Base-by-base conservation (phyloP, 1,140 invertebrate species). In the Colletes gigas region DNA sequence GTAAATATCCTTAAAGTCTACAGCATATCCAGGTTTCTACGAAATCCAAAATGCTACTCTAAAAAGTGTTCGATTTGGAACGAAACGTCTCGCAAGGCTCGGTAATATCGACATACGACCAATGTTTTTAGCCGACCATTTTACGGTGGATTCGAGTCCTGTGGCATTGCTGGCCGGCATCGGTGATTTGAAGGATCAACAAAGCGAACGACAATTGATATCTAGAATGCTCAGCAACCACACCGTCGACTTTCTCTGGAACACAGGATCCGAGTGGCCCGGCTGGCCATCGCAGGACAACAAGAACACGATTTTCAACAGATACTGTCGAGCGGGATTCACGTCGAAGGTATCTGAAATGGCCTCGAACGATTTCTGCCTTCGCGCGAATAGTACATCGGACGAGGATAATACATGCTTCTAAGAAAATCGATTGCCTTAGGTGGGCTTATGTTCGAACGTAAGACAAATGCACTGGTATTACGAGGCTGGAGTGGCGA, bases 391-490 rank as follows among this genome's bases (percentile, higher is more conserved):
- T 1, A 14, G 12, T 41, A 9, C 4, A 17, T 44, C 10, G 21
- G 19, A 75, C 57, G 6, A 57, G 54, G 14, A 81, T 76, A 57
- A 70, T 72, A 68, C 69, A 74, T 65, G 65, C 75, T 73, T 74
- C 72, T 86, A 75, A 47, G 71, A 78, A 83, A 83, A 86, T 87
- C 69, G 63, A 86, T 81, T 71, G 52, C 70, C 60, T 77, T 79
- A 95, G 94, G 92, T 94, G 69, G 97, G 98, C 50, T 92, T 99
- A 41, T 97, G 97, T 83, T 94, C 96, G 9, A 96, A 96, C 79
- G 93, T 98, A 59, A 96, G 96, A 74, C 97, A 98, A 93, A 96
- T 98, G 92, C 96, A 98, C 88, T 98, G 98, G 97, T 97, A 96
- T 90, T 97, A 95, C 83, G 97, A 98, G 88, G 96, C 96, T 47